Conservation (phyloP, 2,797 vertebrate genomes). For the Peromyscus nudipes region DNA sequence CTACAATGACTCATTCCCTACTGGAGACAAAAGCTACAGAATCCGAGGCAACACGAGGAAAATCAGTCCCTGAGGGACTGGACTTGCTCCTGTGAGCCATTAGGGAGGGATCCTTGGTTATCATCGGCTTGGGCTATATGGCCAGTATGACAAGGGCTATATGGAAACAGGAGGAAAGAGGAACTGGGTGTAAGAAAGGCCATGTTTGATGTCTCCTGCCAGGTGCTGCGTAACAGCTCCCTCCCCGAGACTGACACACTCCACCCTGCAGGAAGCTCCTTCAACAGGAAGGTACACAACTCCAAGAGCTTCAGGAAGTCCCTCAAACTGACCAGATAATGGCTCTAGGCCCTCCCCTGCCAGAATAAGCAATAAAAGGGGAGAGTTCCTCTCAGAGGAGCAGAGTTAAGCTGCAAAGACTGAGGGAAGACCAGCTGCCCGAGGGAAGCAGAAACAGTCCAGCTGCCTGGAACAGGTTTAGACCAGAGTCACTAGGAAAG, state of each 20-base stretch:
- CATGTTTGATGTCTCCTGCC: background rate
- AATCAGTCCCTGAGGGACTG: background rate
- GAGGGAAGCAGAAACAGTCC: too few relatives aligned
- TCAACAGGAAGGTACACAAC: background rate
- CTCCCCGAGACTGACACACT: background rate
- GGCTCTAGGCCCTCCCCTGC: background rate
- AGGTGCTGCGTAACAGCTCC: background rate
- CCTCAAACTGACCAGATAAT: background rate
- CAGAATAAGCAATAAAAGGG: background rate
- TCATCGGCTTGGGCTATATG: too few relatives aligned
- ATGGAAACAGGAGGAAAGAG: background rate
- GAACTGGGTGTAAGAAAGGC: background rate
- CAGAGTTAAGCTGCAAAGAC: too few relatives aligned
- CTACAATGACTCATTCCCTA: background rate
- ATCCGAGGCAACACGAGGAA: background rate
- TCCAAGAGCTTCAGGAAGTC: background rate
- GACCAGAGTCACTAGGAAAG: background rate
- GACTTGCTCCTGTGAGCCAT: background rate
- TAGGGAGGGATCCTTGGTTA: background rate
- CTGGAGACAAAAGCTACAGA: background rate
- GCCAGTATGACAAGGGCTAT: too few relatives aligned
- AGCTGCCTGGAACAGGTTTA: background rate
- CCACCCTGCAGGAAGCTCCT: background rate
- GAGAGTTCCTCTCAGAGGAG: too few relatives aligned
- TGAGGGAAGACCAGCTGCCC: too few relatives aligned